These are phyloP conservation scores for Abrostola triplasia DNA, from an alignment of 2,888 invertebrate species.

Conservation along the genomic window DNA sequence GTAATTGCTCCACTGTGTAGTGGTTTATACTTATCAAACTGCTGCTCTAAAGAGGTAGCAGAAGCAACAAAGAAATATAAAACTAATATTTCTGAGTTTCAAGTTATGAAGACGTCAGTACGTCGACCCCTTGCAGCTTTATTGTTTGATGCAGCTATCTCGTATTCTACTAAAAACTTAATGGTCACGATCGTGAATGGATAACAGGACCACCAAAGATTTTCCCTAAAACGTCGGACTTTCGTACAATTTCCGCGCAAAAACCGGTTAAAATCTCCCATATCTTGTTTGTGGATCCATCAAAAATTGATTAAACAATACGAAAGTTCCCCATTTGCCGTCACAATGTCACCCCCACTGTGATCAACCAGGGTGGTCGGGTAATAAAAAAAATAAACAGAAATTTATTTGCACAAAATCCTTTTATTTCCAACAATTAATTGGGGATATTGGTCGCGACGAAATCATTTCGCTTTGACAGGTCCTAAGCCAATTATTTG, in stretches of 20 bases:
- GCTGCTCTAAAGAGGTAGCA: no score
- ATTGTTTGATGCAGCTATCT: neutral
- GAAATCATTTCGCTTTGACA: slow-evolving; percentile 83
- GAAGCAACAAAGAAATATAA: no score
- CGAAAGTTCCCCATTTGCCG: slow-evolving; percentile 46
- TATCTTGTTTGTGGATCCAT: slow-evolving; percentile 55
- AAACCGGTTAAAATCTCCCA: slow-evolving; percentile 44
- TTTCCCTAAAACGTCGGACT: slow-evolving; percentile 39
- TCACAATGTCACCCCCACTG: slow-evolving; percentile 69
- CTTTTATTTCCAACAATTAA: slow-evolving; percentile 78
- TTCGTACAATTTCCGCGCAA: slow-evolving; percentile 41
- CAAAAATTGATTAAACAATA: slow-evolving; percentile 55
- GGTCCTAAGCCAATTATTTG: slow-evolving; percentile 75
- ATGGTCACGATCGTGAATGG: slow-evolving; percentile 23
- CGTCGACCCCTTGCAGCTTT: slow-evolving; percentile 1
- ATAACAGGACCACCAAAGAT: slow-evolving; percentile 50
- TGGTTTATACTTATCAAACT: no score
- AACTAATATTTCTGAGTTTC: no score
- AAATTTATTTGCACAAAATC: slow-evolving; percentile 68
- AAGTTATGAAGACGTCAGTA: slow-evolving; percentile 1
- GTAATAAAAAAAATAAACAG: slow-evolving; percentile 58
- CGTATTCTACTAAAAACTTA: slow-evolving; percentile 24
- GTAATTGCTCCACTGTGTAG: no score
- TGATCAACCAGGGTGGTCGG: slow-evolving; percentile 73
- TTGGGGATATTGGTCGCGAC: slow-evolving; percentile 78